Base-by-base conservation (phyloP, 2,113 vertebrate species). In the Podarcis muralis region DNA sequence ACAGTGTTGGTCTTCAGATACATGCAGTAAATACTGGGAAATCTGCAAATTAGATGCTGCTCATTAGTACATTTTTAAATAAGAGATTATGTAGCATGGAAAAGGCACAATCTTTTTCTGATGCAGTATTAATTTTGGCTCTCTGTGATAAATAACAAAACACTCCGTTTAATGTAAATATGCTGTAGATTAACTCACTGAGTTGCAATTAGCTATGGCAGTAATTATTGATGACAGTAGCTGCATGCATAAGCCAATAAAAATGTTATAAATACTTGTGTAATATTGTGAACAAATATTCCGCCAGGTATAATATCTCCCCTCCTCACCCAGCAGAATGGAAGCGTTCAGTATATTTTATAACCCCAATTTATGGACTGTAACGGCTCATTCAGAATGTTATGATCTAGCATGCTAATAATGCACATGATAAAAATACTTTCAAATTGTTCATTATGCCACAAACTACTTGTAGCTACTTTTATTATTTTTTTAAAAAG, bases 151-250 rank as follows among this genome's bases (percentile, higher is more conserved):
- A 81, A 78, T 76, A 3, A 78, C 53, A 59, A 5, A 6, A 7
- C 40, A 2, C 3, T 78, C 80, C 2, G 35, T 18, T 86, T 84
- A 85, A 81, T 27, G 23, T 87, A 92, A 90, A 86, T 86, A 89
- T 88, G 2, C 1, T 69, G 23, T 88, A 15, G 57, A 78, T 89
- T 92, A 85, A 72, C 78, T 13, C 37, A 62, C 0, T 0, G 6
- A 85, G 74, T 20, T 71, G 6, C 81, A 84, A 75, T 75, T 88
- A 85, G 8, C 83, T 83, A 7, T 90, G 23, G 0, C 16, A 81
- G 25, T 65, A 88, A 87, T 68, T 90, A 72, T 82, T 90, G 76
- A 88, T 83, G 8, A 22, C 0, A 81, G 6, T 62, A n/a, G 18
- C 57, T 40, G 22, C 4, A 69, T 65, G 48, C 79, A 66, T 75